Conservation (phyloP, 2,113 vertebrate genomes). For the Argyrosomus japonicus region DNA sequence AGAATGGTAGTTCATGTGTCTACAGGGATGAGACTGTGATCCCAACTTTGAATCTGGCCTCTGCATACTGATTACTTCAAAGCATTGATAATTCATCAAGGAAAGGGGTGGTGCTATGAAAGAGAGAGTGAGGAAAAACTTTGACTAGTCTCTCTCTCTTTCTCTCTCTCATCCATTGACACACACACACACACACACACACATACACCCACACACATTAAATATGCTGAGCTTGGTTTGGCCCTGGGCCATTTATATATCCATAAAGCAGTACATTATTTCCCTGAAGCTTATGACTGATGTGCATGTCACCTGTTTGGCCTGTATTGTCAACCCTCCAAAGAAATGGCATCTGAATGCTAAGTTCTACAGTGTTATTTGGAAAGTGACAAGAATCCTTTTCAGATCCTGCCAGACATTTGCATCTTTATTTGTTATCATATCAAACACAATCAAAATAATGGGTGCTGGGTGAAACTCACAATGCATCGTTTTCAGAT, state of each 20-base stretch:
- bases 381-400: slow-evolving; percentile 46
- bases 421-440: slow-evolving; percentile 63
- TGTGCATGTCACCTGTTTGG: slow-evolving; percentile 72
- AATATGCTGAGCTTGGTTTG: slow-evolving; percentile 81
- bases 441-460: slow-evolving; percentile 32
- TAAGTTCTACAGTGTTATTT: slow-evolving; percentile 33
- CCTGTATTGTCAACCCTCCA: slow-evolving; percentile 56
- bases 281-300: slow-evolving; percentile 70
- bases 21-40: slow-evolving; percentile 69
- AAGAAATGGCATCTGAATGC: slow-evolving; percentile 60
- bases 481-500: slow-evolving; percentile 33
- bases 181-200: slow-evolving; percentile 33
- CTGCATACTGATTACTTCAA: slow-evolving; percentile 79
- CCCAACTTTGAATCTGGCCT: slow-evolving; percentile 76
- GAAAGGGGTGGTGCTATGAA: slow-evolving; percentile 43
- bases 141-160: slow-evolving; percentile 48
- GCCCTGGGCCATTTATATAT: slow-evolving; percentile 78
- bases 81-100: slow-evolving; percentile 82
- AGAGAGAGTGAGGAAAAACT: slow-evolving; percentile 40
- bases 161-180: slow-evolving; percentile 36
- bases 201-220: slow-evolving; percentile 53
- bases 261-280: slow-evolving; percentile 77
- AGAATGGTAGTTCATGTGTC: slow-evolving; percentile 60
- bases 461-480: background rate
- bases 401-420: slow-evolving; percentile 45